Base-by-base conservation (phyloP, 2,113 vertebrate genomes). In the Bubo bubo region DNA sequence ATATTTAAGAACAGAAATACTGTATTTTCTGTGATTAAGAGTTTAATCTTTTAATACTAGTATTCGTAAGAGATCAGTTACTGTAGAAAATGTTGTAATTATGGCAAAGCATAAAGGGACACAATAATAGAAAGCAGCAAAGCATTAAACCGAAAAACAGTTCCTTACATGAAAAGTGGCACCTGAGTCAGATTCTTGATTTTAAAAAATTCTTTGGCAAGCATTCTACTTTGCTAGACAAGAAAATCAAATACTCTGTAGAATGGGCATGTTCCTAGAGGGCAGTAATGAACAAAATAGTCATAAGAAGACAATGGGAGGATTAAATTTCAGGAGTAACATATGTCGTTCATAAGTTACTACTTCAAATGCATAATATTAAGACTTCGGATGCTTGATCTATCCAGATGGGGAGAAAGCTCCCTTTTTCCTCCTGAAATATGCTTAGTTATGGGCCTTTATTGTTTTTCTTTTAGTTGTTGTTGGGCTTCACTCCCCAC, bases 401-500 rank as follows among this genome's bases (percentile, higher is more conserved):
- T 19, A 37, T 41, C 22, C 4, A 3, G 15, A 16, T 14, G 14
- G 9, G 10, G 14, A 72, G 14, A 84, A 68, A 76, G 8, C 7
- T 52, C 45, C 23, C 17, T 14, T 82, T 72, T 37, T 17, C 13
- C 3, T 60, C 6, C 22, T 32, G 23, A 64, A 52, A 52, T 70
- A 16, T 16, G 18, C 14, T 20, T 32, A 20, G 12, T 17, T 62
- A 15, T 19, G 55, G 18, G 7, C 13, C 6, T 79, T 52, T 10
- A 45, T 15, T 15, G 50, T 35, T 27, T 32, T 19, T 27, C 10
- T 58, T 79, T 16, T 10, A 20, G 4, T 43, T 50, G 6, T 30
- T 62, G 5, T 62, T 67, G 23, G 8, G 9, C 10, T 53, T 10
- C 27, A 4, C 1, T 5, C 3, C 2, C 9, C 20, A 53, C 14